Evolutionary conservation across 2,888 invertebrate genomes (phyloP).

Genomic region (Hymenopus coronatus): DNA sequence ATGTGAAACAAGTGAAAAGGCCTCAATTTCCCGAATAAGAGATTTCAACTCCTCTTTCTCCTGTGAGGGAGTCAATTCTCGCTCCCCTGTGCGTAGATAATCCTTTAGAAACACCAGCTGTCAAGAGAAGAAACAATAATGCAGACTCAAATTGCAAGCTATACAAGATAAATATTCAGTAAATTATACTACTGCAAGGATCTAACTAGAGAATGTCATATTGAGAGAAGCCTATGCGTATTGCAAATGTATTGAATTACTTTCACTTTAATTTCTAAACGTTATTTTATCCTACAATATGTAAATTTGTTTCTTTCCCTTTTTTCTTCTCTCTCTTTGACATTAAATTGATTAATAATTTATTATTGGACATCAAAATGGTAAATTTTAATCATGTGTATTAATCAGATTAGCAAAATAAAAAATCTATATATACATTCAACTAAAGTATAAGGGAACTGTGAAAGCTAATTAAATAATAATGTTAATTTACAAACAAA

Average conservation of each 20-base stretch:
- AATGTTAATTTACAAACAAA: background rate
- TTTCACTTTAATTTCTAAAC: background rate
- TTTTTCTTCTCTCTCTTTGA: background rate
- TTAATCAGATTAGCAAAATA: background rate
- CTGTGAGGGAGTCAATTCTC: constrained; percentile 44
- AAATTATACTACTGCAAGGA: background rate
- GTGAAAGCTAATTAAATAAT: background rate
- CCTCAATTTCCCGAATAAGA: constrained; percentile 72
- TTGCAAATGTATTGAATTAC: background rate
- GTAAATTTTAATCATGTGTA: background rate
- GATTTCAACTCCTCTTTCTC: constrained; percentile 53
- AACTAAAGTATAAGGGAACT: background rate
- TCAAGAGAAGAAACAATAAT: constrained; percentile 34
- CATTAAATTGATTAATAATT: background rate
- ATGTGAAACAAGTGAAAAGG: constrained; percentile 84
- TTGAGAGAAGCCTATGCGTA: background rate
- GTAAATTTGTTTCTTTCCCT: background rate
- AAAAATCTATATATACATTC: background rate
- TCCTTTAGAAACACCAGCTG: constrained; percentile 49
- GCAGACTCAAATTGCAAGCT: background rate
- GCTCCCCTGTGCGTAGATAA: constrained; percentile 40
- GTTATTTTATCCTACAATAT: background rate
- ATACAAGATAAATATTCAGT: background rate
- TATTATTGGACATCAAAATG: background rate
- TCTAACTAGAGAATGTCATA: background rate